Evolutionary conservation across 64 coral and sea anemone genomes (phyloP).

Genomic region (Montipora efflorescens): DNA sequence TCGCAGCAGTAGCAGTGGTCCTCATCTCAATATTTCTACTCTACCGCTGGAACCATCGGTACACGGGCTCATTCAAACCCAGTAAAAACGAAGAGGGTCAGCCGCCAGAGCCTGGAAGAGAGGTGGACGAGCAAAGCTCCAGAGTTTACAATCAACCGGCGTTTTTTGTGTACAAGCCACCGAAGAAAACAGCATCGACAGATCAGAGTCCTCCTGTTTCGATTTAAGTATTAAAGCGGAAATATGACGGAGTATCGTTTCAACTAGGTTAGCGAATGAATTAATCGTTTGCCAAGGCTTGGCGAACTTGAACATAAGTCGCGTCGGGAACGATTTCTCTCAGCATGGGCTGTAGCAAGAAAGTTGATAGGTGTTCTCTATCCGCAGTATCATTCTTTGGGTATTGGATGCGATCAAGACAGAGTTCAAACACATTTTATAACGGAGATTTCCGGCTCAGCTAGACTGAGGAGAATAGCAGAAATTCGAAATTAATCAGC

Average conservation of each 20-base stretch:
- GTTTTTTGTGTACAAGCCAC: conserved; percentile 84
- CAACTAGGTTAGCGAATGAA: background rate
- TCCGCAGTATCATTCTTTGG: no score
- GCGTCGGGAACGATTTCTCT: no score
- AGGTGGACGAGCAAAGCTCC: conserved; percentile 22
- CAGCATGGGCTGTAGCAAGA: no score
- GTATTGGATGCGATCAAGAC: no score
- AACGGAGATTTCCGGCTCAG: no score
- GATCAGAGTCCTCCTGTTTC: conserved; percentile 35
- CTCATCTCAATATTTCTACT: conserved; percentile 79
- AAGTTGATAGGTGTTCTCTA: no score
- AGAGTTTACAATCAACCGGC: conserved; percentile 87
- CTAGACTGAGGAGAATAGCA: no score
- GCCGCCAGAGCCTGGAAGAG: conserved; percentile 19
- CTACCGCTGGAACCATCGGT: conserved; percentile 93
- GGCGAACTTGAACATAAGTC: no score
- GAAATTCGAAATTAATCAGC: background rate
- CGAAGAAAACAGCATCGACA: conserved; percentile 15
- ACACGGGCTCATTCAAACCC: conserved; percentile 91
- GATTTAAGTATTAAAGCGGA: background rate
- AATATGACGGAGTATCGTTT: background rate
- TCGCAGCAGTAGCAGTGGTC: conserved; percentile 75
- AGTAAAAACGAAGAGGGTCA: conserved; percentile 56
- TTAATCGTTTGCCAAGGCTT: background rate
- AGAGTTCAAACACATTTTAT: no score